Percentiles rank a stretch among this genome's conserved stretches.
These are phyloP conservation scores for Auanema sp. DNA, from an alignment of 2,888 invertebrate genomes.

Conservation along the genomic window DNA sequence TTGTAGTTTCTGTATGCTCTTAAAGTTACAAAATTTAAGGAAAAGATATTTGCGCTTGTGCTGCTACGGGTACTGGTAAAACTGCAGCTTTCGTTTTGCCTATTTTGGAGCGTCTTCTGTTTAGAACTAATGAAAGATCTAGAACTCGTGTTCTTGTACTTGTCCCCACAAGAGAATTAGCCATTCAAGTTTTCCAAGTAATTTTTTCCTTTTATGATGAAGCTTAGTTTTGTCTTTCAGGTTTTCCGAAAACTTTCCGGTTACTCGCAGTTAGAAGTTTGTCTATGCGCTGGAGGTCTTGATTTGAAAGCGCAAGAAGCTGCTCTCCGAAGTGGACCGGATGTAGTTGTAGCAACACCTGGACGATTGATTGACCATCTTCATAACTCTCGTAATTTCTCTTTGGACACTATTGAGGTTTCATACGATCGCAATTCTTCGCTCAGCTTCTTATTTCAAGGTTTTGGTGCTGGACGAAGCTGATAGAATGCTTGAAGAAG, in stretches of 20 bases:
- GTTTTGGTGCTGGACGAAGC: conserved; percentile 77
- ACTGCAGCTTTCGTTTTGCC: conserved; percentile 98
- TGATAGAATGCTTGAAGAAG: conserved; percentile 91
- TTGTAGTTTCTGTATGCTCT: neutral
- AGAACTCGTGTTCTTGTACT: conserved; percentile 83
- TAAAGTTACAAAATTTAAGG: conserved; percentile 6
- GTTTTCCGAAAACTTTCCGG: conserved; percentile 88
- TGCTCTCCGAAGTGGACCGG: conserved; percentile 80
- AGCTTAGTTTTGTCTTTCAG: conserved; percentile 78
- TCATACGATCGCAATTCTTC: too few species aligned
- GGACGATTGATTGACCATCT: conserved; percentile 96
- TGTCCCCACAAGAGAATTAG: conserved; percentile 94
- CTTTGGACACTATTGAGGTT: conserved; percentile 82
- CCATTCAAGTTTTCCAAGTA: conserved; percentile 95
- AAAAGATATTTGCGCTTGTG: conserved; percentile 91
- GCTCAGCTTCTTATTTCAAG: too few species aligned
- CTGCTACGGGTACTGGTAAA: conserved; percentile 91
- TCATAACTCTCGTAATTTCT: conserved; percentile 88
- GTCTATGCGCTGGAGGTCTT: conserved; percentile 58
- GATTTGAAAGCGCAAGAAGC: conserved; percentile 44
- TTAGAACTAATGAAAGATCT: conserved; percentile 74
- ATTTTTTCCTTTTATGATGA: conserved; percentile 2
- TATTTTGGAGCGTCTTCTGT: conserved; percentile 87
- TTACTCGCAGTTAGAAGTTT: conserved; percentile 72
- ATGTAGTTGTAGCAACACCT: conserved; percentile 96